A percentile compares a stretch with the other conserved stretches of the same genome.
These are phyloP conservation scores for Eucera pruinosa DNA, from an alignment of 2,888 invertebrate species.

Conservation along the genomic window DNA sequence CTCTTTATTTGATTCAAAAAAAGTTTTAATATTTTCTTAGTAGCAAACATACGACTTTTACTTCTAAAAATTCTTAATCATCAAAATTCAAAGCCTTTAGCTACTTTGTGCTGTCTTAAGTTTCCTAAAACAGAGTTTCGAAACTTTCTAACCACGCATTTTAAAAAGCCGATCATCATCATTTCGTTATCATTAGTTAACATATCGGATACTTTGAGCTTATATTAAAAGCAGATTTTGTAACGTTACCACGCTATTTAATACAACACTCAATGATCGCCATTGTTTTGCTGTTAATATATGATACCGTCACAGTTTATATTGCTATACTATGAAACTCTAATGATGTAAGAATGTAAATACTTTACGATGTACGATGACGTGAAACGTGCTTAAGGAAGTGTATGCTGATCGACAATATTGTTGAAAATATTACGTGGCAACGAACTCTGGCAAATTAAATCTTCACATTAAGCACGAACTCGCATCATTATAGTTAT, in stretches of 20 bases:
- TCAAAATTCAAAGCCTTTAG: too few relatives aligned
- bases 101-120: not conserved
- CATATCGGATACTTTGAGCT: not conserved
- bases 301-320: not conserved
- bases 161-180: not conserved
- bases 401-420: conserved; percentile 13
- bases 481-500: conserved; percentile 8
- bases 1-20: too few relatives aligned
- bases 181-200: not conserved
- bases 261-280: not conserved
- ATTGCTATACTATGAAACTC: not conserved
- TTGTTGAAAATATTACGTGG: conserved; percentile 40
- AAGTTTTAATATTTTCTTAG: too few relatives aligned
- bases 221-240: conserved; percentile 4
- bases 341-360: not conserved
- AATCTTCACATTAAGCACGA: conserved; percentile 32
- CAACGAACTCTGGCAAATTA: conserved; percentile 26
- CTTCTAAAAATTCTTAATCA: too few relatives aligned
- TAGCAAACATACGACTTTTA: too few relatives aligned
- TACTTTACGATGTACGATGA: not conserved
- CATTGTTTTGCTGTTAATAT: conserved; percentile 1
- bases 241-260: conserved; percentile 18
- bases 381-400: conserved; percentile 33
- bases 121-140: not conserved
- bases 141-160: not conserved